Evolutionary conservation across 2,888 invertebrate species (phyloP), one percentile per base, ranked within the genome.

Genomic region (Nephrotoma guestfalica): DNA sequence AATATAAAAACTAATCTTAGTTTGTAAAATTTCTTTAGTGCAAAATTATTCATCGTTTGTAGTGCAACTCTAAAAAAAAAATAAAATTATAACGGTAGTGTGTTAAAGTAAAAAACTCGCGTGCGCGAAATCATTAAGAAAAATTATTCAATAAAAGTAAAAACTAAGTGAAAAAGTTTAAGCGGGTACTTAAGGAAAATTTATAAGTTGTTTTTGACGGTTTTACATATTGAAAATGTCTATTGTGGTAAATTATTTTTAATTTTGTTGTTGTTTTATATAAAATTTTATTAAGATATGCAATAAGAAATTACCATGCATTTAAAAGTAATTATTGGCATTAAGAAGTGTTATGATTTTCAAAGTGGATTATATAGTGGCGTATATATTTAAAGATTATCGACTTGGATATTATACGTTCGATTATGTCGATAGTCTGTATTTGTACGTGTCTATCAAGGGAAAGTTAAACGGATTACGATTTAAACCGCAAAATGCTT

Each of bases 1-100:
- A 41, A 85, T 85, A 85, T 85, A 85, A 43, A 85, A 85, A 85
- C 85, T 85, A 30, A 85, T 43, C 15, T 85, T 43, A 13, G 18
- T 18, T 18, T 18, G 42, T 43, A 43, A 85, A 85, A 84, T 43
- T 85, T 85, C 18, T 43, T 85, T 85, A 85, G 85, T 85, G 85
- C 85, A 85, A 85, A 85, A 45, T 85, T 85, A 43, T 43, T 85
- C 43, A 43, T 85, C 85, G 43, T 43, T 85, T 9, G 42, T 43
- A 41, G 42, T 41, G 85, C 18, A 85, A 43, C 85, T 15, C 84
- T n/a, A 71, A 71, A 71, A 15, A 15, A 71, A 18, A 71, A 71
- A 71, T 1, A 7, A 71, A n/a, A 71, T 4, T 15, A n/a, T 15
- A 83, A 83, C 9, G 40, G 83, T 83, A 83, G 84, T 84, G 84